Percentiles rank a stretch among this genome's conserved stretches.
Evolutionary conservation across 2,113 vertebrate genomes (phyloP).

Genomic region (Ascaphus truei): DNA sequence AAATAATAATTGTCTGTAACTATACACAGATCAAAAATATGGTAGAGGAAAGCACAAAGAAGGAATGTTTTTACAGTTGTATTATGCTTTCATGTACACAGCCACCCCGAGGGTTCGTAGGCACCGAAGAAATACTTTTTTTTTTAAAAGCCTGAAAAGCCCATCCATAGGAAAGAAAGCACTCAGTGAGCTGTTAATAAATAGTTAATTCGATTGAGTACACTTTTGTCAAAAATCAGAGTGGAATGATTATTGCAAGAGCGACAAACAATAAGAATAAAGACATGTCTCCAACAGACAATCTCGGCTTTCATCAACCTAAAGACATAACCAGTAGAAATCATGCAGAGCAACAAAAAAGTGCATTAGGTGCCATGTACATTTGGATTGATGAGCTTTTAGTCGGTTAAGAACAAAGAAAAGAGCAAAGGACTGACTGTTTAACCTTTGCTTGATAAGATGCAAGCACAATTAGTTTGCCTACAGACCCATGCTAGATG

Average conservation of each 20-base stretch:
- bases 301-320: too few species aligned
- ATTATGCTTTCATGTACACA: constrained; percentile 20
- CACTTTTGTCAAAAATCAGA: constrained; percentile 40
- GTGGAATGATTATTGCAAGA: constrained; percentile 30
- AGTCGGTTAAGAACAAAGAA: constrained; percentile 5
- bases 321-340: constrained; percentile 31
- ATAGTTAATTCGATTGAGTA: constrained; percentile 40
- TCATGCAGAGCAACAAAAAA: constrained; percentile 27
- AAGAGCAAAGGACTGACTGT: constrained; percentile 1
- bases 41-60: background rate
- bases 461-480: background rate
- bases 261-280: constrained; percentile 25
- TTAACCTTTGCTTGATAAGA: constrained; percentile 12
- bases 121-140: constrained; percentile 1
- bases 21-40: constrained; percentile 37
- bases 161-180: constrained; percentile 12
- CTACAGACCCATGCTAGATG: background rate
- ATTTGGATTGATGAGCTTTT: background rate
- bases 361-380: background rate
- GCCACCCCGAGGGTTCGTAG: constrained; percentile 22
- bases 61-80: constrained; percentile 25
- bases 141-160: constrained; percentile 14
- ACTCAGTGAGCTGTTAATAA: constrained; percentile 26
- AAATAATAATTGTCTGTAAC: constrained; percentile 19
- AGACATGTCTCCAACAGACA: background rate